A percentile compares a stretch with the other conserved stretches of the same genome.
These are phyloP conservation scores for Cephus cinctus DNA, from an alignment of 1,140 invertebrate genomes.

Conservation along the genomic window DNA sequence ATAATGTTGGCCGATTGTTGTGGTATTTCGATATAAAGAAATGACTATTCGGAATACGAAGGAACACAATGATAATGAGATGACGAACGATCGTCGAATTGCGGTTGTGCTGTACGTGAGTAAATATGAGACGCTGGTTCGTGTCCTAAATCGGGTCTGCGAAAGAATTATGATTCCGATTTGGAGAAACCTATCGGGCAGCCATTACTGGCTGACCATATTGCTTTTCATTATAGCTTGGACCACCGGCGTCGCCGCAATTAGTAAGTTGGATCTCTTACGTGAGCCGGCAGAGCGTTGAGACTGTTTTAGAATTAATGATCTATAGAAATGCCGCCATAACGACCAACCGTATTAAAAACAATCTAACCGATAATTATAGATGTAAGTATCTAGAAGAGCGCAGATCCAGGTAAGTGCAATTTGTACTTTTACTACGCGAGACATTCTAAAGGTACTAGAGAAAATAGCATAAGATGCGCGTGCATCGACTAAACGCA, in stretches of 20 bases:
- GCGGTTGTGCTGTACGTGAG: too few relatives aligned
- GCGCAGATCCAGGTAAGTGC: background rate
- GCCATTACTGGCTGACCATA: conserved; percentile 31
- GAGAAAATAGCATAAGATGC: too few relatives aligned
- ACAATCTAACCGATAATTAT: conserved; percentile 16
- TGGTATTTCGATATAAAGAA: too few relatives aligned
- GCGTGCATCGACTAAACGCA: too few relatives aligned
- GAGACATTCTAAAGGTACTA: too few relatives aligned
- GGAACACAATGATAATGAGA: too few relatives aligned
- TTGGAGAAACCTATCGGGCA: conserved; percentile 25
- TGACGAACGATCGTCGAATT: too few relatives aligned
- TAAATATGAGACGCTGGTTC: too few relatives aligned
- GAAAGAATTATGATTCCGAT: conserved; percentile 32
- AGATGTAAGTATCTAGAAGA: conserved; percentile 2
- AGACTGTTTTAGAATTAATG: conserved; percentile 37
- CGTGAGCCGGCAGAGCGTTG: conserved; percentile 31
- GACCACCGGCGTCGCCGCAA: conserved; percentile 40
- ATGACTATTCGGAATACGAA: too few relatives aligned
- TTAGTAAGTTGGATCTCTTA: conserved; percentile 41
- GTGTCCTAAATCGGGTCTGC: background rate
- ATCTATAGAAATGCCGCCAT: conserved; percentile 34
- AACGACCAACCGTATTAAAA: conserved; percentile 26
- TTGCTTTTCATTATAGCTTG: conserved; percentile 38
- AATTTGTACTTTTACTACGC: too few relatives aligned
- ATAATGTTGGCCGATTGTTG: too few relatives aligned